These are phyloP conservation scores for Tragelaphus imberbis DNA, from an alignment of 2,113 vertebrate genomes.

Conservation along the genomic window DNA sequence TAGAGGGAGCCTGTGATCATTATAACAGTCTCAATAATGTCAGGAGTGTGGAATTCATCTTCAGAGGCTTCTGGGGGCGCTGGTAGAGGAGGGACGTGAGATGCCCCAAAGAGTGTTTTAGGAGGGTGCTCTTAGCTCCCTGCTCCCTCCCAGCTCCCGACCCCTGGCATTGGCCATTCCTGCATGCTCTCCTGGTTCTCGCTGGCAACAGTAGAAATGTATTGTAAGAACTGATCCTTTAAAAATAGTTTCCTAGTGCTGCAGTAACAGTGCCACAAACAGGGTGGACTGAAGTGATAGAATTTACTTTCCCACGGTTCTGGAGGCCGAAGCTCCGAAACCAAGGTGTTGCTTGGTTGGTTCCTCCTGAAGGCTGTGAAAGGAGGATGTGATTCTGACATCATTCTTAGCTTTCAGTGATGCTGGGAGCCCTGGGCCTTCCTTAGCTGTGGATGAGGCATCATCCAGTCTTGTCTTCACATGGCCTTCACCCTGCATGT, in stretches of 20 bases:
- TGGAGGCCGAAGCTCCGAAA: background rate
- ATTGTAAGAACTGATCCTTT: background rate
- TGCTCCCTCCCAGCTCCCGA: background rate
- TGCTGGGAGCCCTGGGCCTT: background rate
- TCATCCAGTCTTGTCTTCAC: too few relatives aligned
- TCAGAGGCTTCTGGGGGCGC: background rate
- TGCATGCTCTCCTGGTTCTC: background rate
- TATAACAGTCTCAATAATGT: background rate
- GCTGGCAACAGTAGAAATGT: background rate
- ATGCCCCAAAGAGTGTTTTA: background rate
- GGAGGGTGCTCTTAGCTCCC: background rate
- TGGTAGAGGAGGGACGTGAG: background rate
- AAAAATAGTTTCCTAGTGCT: background rate
- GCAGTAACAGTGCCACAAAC: background rate
- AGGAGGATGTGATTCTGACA: background rate
- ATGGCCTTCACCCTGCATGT: rapidly evolving
- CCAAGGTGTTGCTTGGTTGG: background rate
- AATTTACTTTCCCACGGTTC: background rate
- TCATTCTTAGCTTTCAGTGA: background rate
- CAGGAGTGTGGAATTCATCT: background rate
- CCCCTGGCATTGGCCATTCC: background rate
- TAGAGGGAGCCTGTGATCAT: background rate
- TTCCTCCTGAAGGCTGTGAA: background rate
- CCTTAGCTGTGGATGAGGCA: background rate
- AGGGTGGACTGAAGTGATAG: background rate